These are phyloP conservation scores for Albula goreensis DNA, from an alignment of 2,113 vertebrate genomes.

Conservation along the genomic window DNA sequence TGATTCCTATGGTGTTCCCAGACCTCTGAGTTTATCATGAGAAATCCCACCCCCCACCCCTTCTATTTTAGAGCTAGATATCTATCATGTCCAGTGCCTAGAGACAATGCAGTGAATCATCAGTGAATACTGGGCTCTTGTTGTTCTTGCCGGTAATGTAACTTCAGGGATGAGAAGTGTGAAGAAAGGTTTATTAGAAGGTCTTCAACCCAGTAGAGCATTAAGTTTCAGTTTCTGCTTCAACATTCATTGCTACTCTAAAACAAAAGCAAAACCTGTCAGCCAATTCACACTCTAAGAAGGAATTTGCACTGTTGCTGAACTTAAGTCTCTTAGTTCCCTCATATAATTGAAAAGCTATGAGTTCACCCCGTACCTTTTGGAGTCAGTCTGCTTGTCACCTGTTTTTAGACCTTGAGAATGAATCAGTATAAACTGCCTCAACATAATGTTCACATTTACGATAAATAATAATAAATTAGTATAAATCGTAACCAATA, in stretches of 20 bases:
- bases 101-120: background rate
- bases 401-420: background rate
- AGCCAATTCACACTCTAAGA: background rate
- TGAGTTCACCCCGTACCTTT: background rate
- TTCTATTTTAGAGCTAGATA: background rate
- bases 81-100: background rate
- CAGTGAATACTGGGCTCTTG: background rate
- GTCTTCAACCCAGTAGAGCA: background rate
- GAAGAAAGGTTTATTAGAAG: background rate
- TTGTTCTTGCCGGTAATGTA: slow-evolving; percentile 11
- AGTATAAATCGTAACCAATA: no score
- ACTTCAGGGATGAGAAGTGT: background rate
- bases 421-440: background rate
- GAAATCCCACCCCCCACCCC: background rate
- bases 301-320: background rate
- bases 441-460: no score
- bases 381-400: background rate
- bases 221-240: background rate
- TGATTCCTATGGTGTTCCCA: background rate
- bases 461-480: no score
- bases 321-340: background rate
- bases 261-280: background rate
- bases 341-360: background rate
- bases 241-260: background rate
- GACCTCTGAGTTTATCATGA: background rate